Conservation (phyloP, 2,797 vertebrate species). For the Xiphorhynchus erythropygius region DNA sequence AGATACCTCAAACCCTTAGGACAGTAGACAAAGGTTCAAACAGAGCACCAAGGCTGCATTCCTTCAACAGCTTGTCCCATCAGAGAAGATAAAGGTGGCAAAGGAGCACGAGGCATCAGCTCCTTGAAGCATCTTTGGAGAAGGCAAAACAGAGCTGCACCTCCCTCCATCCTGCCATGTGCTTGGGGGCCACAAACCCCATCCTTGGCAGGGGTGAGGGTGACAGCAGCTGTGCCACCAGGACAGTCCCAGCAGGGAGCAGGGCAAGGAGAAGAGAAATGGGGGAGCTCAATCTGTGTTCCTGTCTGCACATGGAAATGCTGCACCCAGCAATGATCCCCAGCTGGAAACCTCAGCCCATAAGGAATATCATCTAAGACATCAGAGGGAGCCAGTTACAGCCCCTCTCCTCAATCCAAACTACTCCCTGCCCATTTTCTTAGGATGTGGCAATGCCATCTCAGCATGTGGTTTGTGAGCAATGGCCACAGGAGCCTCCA, state of each 20-base stretch:
- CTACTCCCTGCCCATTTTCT: neutral
- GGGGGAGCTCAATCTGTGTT: neutral
- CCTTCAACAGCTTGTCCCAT: neutral
- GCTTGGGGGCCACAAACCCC: neutral
- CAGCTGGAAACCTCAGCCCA: neutral
- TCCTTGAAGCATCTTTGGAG: neutral
- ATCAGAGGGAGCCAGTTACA: neutral
- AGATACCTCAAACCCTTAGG: neutral
- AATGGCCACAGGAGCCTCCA: neutral
- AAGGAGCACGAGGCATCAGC: rapidly evolving
- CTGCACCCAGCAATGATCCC: neutral
- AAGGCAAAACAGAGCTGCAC: neutral
- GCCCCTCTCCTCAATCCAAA: neutral
- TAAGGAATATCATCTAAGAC: neutral
- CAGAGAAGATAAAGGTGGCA: neutral
- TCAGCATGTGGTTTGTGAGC: neutral
- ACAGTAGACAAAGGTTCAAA: neutral
- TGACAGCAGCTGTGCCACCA: neutral
- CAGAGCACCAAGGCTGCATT: neutral
- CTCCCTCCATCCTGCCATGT: neutral
- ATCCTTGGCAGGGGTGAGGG: neutral
- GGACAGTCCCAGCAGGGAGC: neutral
- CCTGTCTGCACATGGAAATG: neutral
- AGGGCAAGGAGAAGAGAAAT: neutral
- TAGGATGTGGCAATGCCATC: neutral